Base-by-base conservation (phyloP, 1,140 invertebrate species). In the Conus ventricosus region DNA sequence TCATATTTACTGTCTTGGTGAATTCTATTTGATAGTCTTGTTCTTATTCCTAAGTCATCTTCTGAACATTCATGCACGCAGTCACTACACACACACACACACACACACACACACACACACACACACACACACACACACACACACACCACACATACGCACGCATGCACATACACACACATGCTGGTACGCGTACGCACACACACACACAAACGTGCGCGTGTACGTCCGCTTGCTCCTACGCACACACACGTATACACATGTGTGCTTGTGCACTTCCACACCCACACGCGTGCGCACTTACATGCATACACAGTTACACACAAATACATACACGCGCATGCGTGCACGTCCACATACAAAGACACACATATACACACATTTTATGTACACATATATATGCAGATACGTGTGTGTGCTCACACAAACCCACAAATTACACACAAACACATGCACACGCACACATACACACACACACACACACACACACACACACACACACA, bases 391-490 rank as follows among this genome's bases (percentile, higher is more conserved):
- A 75, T 25, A 75, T 25, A 75, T 25, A 75, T 25, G n/a, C 39
- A 39, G 39, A 39, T 39, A 39, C 39, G 39, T 39, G 39, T 39
- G 39, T 39, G 39, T 39, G 39, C 39, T 39, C 39, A 39, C 39
- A 39, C 39, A 39, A 39, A 39, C 39, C 39, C 39, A 39, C 39
- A 39, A 39, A 39, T 25, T 75, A 20, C 67, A 75, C 11, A 75
- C 67, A 75, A 11, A 25, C 67, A 75, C n/a, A 75, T 20, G 23
- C 67, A 75, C 67, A 71, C 67, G 20, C 67, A 71, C 67, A 71
- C 67, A 71, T 20, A 71, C 67, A 71, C 67, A 71, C 67, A 71
- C 67, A 71, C 67, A 71, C 67, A 71, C 67, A 71, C 67, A 75
- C 67, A 75, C 67, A 75, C 67, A 75, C 6, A 75, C 67, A 75